Conservation (phyloP, 2,888 invertebrate species). For the Aleiodes alternator region DNA sequence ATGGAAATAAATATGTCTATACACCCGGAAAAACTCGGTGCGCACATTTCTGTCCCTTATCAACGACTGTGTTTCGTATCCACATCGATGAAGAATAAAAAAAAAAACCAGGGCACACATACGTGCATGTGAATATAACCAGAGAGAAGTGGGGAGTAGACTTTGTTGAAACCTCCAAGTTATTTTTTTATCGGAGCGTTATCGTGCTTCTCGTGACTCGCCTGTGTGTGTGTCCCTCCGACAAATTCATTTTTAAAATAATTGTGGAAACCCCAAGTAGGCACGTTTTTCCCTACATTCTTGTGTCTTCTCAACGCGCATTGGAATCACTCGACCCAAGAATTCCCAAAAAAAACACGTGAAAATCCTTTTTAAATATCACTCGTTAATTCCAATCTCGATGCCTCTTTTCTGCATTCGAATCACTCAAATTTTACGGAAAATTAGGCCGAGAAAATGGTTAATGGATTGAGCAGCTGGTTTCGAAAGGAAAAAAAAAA, state of each 20-base stretch:
- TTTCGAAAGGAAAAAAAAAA: no score
- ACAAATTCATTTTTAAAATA: neutral
- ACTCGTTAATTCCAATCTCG: no score
- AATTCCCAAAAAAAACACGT: no score
- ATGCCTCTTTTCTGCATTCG: neutral
- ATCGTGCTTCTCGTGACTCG: constrained; percentile 36
- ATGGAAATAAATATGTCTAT: neutral
- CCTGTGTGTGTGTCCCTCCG: neutral
- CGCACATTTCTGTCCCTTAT: constrained; percentile 45
- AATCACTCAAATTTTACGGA: neutral
- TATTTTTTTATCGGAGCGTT: constrained; percentile 41
- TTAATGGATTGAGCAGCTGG: neutral
- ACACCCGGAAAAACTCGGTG: constrained; percentile 44
- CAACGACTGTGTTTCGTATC: constrained; percentile 8
- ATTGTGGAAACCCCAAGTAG: neutral
- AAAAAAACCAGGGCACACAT: constrained; percentile 24
- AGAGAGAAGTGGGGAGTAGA: constrained; percentile 15
- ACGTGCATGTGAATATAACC: constrained; percentile 31
- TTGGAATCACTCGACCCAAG: constrained; percentile 66
- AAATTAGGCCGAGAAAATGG: neutral
- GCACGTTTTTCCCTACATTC: constrained; percentile 12
- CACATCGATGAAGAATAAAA: constrained; percentile 25
- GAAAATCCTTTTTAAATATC: no score
- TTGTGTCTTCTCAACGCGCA: constrained; percentile 62
- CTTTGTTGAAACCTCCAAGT: constrained; percentile 18